Conservation (phyloP, 2,888 invertebrate species). For the Troides helena region DNA sequence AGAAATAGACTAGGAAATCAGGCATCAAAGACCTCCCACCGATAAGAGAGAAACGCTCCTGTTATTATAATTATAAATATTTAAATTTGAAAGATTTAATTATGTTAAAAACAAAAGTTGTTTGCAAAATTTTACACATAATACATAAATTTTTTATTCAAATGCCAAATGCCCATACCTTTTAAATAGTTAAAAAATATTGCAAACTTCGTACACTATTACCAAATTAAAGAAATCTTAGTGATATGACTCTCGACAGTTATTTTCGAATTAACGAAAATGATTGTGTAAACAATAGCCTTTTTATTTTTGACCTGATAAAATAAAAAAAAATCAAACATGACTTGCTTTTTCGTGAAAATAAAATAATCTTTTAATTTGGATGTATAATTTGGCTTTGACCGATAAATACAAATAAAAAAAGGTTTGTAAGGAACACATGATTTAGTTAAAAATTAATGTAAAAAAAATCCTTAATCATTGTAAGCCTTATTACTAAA, state of each 20-base stretch:
- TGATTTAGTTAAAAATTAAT: conserved; percentile 36
- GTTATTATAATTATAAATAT: background rate
- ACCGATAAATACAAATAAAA: conserved; percentile 20
- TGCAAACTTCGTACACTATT: conserved; percentile 24
- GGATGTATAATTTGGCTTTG: conserved; percentile 11
- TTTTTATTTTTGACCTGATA: background rate
- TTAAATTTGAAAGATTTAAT: background rate
- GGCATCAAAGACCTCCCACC: no score
- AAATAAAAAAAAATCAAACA: background rate
- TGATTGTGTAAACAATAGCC: background rate
- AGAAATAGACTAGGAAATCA: no score
- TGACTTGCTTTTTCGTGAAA: background rate
- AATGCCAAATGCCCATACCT: conserved; percentile 37
- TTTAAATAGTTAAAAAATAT: conserved; percentile 30
- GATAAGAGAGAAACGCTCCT: no score
- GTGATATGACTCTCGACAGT: conserved; percentile 28
- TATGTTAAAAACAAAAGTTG: background rate
- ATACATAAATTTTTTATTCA: background rate
- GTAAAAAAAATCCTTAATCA: conserved; percentile 41
- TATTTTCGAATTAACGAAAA: conserved; percentile 5
- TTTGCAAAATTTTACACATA: background rate
- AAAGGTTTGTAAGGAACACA: conserved; percentile 35
- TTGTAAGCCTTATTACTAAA: conserved; percentile 65
- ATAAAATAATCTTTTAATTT: background rate
- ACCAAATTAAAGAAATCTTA: conserved; percentile 21